These are phyloP conservation scores for Drosophila affinis DNA, from an alignment of 2,888 invertebrate species.

Conservation along the genomic window DNA sequence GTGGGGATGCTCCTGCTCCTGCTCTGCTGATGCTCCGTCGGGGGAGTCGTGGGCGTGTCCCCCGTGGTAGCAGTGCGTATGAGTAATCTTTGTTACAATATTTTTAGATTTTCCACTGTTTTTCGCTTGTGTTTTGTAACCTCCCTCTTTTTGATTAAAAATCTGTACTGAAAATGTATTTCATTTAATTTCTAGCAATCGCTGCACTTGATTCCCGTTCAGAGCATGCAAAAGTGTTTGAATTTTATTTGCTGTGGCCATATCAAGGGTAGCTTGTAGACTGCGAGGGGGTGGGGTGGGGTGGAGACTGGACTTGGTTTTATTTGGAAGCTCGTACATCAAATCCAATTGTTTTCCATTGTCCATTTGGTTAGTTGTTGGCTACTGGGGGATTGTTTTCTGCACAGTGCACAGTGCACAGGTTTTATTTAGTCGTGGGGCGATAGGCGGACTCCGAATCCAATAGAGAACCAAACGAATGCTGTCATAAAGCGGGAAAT, in stretches of 20 bases:
- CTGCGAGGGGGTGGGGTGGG: background rate
- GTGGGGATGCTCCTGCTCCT: background rate
- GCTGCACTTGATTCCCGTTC: conserved; percentile 36
- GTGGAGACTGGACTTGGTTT: conserved; percentile 8
- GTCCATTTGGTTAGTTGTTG: conserved; percentile 38
- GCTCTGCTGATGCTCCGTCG: no score
- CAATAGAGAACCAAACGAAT: no score
- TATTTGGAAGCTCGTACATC: conserved; percentile 57
- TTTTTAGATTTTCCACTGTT: conserved; percentile 24
- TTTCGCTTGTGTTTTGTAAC: background rate
- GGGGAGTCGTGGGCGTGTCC: no score
- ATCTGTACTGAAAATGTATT: conserved; percentile 61
- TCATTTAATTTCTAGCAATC: conserved; percentile 67
- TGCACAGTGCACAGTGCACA: no score
- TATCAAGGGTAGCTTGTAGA: conserved; percentile 29
- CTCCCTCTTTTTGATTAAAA: conserved; percentile 62
- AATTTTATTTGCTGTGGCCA: conserved; percentile 64
- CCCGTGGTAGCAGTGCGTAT: background rate
- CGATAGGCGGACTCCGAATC: no score
- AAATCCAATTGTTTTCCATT: conserved; percentile 58
- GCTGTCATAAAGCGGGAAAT: no score
- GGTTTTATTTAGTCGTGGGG: no score
- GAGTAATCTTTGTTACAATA: conserved; percentile 5
- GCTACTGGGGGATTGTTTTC: conserved; percentile 21
- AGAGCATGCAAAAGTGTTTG: conserved; percentile 59